Evolutionary conservation across 2,797 vertebrate genomes (phyloP), one percentile per base, ranked within the genome.

Genomic region (Channallabes apus): DNA sequence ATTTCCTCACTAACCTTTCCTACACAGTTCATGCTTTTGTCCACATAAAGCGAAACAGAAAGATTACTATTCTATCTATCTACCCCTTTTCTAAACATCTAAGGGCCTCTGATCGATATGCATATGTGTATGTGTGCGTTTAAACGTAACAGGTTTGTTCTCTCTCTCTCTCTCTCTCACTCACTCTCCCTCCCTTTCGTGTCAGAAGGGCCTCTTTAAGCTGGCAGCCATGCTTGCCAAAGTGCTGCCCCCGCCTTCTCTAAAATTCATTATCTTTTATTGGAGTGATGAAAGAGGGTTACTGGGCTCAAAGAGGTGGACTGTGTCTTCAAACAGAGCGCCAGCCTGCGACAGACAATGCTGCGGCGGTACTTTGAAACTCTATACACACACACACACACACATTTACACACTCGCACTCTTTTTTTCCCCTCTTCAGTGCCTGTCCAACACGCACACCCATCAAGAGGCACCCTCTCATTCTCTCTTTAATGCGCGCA

Each of bases 251-350:
- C 87, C 71, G 54, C 85, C 87, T 86, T 80, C 78, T 87, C 82
- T 81, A 90, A 90, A 91, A 92, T 92, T 93, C 91, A 93, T 93
- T 90, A 85, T 88, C 90, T 90, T 94, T 93, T 92, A 93, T 93
- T 93, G 83, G 27, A 85, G 86, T 88, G 91, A 91, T 90, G 93
- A 92, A 92, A 91, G 94, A 91, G 65, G 90, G 90, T 93, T 93
- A 91, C 91, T 93, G 91, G 92, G 89, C 90, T 92, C 90, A 92
- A 93, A 93, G 90, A 91, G 90, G 90, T 84, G 88, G 91, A 91
- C 89, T 87, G 88, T 87, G 86, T 84, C 90, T 92, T 94, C 91
- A 94, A 94, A 93, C 91, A 91, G 90, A 88, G 92, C 86, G 86
- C 90, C 89, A 89, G 73, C 85, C 87, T 91, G 86, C 83, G 89